phyloP scores from a whole-genome alignment of 2,888 invertebrate genomes.

The Eupithecia abbreviata region DNA sequence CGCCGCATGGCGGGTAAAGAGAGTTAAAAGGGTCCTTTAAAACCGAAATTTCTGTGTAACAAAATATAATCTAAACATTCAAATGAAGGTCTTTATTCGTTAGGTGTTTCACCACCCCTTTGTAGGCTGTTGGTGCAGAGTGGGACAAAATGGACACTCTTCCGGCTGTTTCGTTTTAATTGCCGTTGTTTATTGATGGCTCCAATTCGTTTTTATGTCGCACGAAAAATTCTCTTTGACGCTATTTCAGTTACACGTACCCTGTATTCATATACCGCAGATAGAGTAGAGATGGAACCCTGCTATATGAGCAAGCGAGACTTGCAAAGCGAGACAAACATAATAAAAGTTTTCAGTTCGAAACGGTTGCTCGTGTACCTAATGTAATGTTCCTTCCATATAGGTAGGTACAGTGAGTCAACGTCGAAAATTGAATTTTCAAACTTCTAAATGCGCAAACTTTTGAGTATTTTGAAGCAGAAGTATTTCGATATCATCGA shows the following conservation, averaged over 20 bases:
- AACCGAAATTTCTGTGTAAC: conserved; percentile 43
- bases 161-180: conserved; percentile 48
- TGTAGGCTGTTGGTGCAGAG: conserved; percentile 41
- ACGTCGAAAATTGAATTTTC: conserved; percentile 20
- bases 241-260: conserved; percentile 19
- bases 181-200: conserved; percentile 47
- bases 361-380: conserved; percentile 11
- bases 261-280: neutral
- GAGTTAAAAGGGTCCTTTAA: conserved; percentile 45
- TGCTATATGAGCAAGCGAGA: neutral
- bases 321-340: neutral
- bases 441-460: conserved; percentile 13
- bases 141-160: conserved; percentile 46
- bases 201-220: conserved; percentile 43
- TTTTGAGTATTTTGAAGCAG: conserved; percentile 10
- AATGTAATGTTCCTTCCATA: neutral
- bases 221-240: conserved; percentile 38
- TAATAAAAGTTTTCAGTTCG: conserved; percentile 12
- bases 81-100: conserved; percentile 48
- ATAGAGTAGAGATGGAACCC: neutral
- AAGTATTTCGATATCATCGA: conserved; percentile 11
- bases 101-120: conserved; percentile 47
- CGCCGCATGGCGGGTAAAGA: conserved; percentile 42
- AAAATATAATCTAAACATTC: conserved; percentile 49
- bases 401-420: conserved; percentile 5